These are phyloP conservation scores for Cyclina sinensis DNA, from an alignment of 1,140 invertebrate genomes.

Conservation along the genomic window DNA sequence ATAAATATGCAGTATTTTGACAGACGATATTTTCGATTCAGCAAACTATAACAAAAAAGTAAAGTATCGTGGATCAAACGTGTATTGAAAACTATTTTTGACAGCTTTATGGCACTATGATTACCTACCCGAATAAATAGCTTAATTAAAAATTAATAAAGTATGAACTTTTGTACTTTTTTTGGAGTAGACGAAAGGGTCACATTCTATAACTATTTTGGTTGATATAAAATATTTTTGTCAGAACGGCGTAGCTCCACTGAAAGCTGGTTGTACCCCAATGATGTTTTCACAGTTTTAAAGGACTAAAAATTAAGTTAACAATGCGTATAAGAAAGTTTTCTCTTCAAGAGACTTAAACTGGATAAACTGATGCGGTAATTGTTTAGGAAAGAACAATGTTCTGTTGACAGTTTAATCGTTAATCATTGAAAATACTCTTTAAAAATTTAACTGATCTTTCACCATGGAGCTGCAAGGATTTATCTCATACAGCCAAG, in stretches of 20 bases:
- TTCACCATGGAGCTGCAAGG: too few relatives aligned
- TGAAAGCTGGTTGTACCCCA: too few relatives aligned
- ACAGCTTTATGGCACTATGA: constrained; percentile 21
- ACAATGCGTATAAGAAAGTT: background rate
- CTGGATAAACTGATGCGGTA: too few relatives aligned
- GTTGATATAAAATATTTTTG: background rate
- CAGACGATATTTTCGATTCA: background rate
- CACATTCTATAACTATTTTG: constrained; percentile 32
- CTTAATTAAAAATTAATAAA: constrained; percentile 24
- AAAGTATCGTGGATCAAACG: background rate
- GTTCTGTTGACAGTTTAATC: too few relatives aligned
- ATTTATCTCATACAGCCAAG: background rate
- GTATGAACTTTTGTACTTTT: constrained; percentile 2
- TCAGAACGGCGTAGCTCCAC: background rate
- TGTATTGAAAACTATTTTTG: background rate
- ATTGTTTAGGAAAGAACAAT: too few relatives aligned
- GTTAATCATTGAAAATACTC: too few relatives aligned
- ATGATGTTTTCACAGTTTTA: too few relatives aligned
- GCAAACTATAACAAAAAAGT: background rate
- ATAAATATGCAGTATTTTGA: background rate
- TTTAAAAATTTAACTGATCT: too few relatives aligned
- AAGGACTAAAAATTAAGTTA: background rate
- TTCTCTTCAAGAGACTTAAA: too few relatives aligned
- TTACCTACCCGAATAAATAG: constrained; percentile 26
- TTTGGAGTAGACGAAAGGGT: background rate